phyloP scores from a whole-genome alignment of 2,888 invertebrate genomes.

The Athetis lepigone region DNA sequence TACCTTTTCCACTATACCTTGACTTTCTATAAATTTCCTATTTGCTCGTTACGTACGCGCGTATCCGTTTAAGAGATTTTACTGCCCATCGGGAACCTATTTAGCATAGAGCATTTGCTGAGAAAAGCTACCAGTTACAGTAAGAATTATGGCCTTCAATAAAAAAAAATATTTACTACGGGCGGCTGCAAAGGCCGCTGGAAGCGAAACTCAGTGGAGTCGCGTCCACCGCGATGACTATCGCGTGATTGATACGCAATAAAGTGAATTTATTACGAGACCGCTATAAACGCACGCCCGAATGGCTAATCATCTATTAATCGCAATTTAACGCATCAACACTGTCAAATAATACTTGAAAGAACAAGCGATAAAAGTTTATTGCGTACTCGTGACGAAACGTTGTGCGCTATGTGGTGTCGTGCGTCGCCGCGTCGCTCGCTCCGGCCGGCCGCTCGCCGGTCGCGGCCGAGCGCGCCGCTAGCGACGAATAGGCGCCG shows the following conservation, averaged over 20 bases:
- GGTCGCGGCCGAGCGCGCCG: slow-evolving; percentile 40
- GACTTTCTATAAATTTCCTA: slow-evolving; percentile 19
- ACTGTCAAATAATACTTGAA: slow-evolving; percentile 87
- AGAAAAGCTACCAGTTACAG: slow-evolving; percentile 56
- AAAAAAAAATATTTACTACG: slow-evolving; percentile 67
- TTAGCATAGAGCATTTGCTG: slow-evolving; percentile 59
- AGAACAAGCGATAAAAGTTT: slow-evolving; percentile 84
- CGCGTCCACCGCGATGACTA: slow-evolving; percentile 62
- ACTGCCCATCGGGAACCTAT: slow-evolving; percentile 47
- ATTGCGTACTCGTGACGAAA: slow-evolving; percentile 72
- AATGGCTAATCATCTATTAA: slow-evolving; percentile 88
- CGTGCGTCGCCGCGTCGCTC: slow-evolving; percentile 41
- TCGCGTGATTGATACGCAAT: slow-evolving; percentile 85
- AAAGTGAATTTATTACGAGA: slow-evolving; percentile 86
- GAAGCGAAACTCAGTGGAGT: slow-evolving; percentile 58
- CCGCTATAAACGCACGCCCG: slow-evolving; percentile 82
- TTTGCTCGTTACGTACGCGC: slow-evolving; percentile 8
- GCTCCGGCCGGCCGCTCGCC: slow-evolving; percentile 16
- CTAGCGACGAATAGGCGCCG: slow-evolving; percentile 68
- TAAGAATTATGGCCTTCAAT: slow-evolving; percentile 62
- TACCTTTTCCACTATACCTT: slow-evolving; percentile 1
- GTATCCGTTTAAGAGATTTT: slow-evolving; percentile 27
- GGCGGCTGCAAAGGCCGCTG: slow-evolving; percentile 53
- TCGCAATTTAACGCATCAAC: slow-evolving; percentile 87
- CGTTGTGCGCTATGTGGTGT: slow-evolving; percentile 53